Conservation (phyloP, 2,888 invertebrate genomes). For the Eumacrocentrus americanus region DNA sequence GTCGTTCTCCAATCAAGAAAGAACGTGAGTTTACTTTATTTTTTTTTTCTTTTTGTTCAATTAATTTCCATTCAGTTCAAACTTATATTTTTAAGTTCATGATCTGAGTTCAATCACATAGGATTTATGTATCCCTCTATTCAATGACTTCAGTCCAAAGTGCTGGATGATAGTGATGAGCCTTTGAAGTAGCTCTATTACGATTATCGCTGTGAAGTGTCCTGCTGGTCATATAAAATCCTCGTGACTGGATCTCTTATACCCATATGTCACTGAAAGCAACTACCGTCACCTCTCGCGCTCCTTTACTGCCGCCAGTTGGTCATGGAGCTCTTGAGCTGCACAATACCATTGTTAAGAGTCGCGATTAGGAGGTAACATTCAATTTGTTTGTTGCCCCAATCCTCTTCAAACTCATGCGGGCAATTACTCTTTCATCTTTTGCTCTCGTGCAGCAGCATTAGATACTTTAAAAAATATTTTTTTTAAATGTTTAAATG, state of each 20-base stretch:
- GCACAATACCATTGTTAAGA: slow-evolving; percentile 1
- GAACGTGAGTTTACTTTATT: slow-evolving; percentile 50
- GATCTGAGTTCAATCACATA: no score
- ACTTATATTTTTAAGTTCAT: no score
- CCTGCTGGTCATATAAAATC: not conserved
- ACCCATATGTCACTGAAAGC: slow-evolving; percentile 14
- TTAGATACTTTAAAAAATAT: not conserved
- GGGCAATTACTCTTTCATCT: no score
- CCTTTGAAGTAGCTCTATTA: no score
- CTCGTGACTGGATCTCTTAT: slow-evolving; percentile 7
- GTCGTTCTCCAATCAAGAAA: slow-evolving; percentile 48
- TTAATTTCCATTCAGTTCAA: slow-evolving; percentile 6
- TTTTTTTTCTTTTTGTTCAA: slow-evolving; percentile 30
- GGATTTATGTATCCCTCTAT: no score
- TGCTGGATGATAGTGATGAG: no score
- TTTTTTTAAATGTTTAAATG: not conserved
- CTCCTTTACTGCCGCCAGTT: not conserved
- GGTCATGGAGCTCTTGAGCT: not conserved
- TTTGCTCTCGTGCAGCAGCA: no score
- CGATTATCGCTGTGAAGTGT: no score
- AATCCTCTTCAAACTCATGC: no score
- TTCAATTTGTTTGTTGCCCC: no score
- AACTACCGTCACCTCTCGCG: not conserved
- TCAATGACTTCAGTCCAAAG: no score
- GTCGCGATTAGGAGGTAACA: not conserved